These are phyloP conservation scores for Atherix ibis DNA, from an alignment of 2,888 invertebrate genomes.

Conservation along the genomic window DNA sequence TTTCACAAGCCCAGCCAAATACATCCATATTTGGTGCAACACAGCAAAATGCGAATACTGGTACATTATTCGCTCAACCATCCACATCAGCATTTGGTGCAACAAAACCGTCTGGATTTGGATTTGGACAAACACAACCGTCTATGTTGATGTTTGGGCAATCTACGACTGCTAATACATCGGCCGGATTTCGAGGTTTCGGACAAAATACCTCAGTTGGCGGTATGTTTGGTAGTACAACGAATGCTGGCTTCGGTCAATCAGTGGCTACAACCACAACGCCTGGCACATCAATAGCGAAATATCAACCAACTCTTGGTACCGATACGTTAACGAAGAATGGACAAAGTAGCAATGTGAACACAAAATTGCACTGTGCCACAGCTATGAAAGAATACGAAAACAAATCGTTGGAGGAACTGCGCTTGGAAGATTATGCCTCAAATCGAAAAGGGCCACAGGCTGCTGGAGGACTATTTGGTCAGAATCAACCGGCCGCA, in stretches of 20 bases:
- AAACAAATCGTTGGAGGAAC: slow-evolving; percentile 81
- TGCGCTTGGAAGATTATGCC: slow-evolving; percentile 83
- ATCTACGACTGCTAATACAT: slow-evolving; percentile 29
- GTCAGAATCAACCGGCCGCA: slow-evolving; percentile 28
- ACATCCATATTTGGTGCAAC: slow-evolving; percentile 43
- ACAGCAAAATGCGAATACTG: slow-evolving; percentile 30
- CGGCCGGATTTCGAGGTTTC: slow-evolving; percentile 42
- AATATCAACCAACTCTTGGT: slow-evolving; percentile 75
- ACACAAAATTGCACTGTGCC: slow-evolving; percentile 90
- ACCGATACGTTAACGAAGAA: slow-evolving; percentile 85
- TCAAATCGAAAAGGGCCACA: slow-evolving; percentile 72
- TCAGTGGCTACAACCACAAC: slow-evolving; percentile 11
- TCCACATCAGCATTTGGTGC: slow-evolving; percentile 45
- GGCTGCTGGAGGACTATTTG: slow-evolving; percentile 35
- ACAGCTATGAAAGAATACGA: slow-evolving; percentile 99
- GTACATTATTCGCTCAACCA: slow-evolving; percentile 46
- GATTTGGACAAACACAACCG: slow-evolving; percentile 29
- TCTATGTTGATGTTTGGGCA: slow-evolving; percentile 40
- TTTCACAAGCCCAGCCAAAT: slow-evolving; percentile 34
- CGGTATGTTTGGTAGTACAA: slow-evolving; percentile 35
- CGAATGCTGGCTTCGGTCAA: slow-evolving; percentile 25
- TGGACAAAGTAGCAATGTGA: slow-evolving; percentile 69
- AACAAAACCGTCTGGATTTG: slow-evolving; percentile 31
- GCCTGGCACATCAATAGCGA: slow-evolving; percentile 56
- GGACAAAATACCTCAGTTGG: slow-evolving; percentile 41